Conservation (phyloP, 2,888 invertebrate genomes). For the Hypomecis atomaria region DNA sequence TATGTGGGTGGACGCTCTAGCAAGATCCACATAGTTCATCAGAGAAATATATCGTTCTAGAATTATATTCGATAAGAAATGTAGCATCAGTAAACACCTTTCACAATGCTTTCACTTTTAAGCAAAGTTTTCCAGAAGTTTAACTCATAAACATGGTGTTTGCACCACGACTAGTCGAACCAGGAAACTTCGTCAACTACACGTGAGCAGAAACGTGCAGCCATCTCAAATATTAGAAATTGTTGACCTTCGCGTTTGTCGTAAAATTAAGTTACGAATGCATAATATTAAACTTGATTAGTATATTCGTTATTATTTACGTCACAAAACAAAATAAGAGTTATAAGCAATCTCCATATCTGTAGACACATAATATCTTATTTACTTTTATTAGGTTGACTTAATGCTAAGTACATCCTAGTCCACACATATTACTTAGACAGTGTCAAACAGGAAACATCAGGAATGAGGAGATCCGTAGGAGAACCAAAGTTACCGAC, state of each 20-base stretch:
- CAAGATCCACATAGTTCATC: too few relatives aligned
- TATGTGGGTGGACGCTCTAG: too few relatives aligned
- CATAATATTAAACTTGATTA: background rate
- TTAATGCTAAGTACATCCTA: too few relatives aligned
- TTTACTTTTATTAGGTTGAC: too few relatives aligned
- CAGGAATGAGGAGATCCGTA: too few relatives aligned
- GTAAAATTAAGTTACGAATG: constrained; percentile 1
- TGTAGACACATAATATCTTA: too few relatives aligned
- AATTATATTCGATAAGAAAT: constrained; percentile 1
- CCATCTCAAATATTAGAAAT: constrained; percentile 9
- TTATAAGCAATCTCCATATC: too few relatives aligned
- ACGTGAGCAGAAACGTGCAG: constrained; percentile 14
- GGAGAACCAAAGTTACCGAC: too few relatives aligned
- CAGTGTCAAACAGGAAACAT: too few relatives aligned
- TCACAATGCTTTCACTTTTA: constrained; percentile 42
- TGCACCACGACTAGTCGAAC: constrained; percentile 31
- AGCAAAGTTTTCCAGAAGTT: constrained; percentile 41
- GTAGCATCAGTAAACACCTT: constrained; percentile 23
- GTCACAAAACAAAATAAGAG: too few relatives aligned
- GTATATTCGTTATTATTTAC: too few relatives aligned
- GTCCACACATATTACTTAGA: too few relatives aligned
- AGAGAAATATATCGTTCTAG: constrained; percentile 10
- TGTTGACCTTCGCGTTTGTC: background rate
- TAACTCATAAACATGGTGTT: constrained; percentile 19
- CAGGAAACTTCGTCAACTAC: constrained; percentile 22